These are phyloP conservation scores for Cryptocheilus praepositus DNA, from an alignment of 2,888 invertebrate species.

Conservation along the genomic window DNA sequence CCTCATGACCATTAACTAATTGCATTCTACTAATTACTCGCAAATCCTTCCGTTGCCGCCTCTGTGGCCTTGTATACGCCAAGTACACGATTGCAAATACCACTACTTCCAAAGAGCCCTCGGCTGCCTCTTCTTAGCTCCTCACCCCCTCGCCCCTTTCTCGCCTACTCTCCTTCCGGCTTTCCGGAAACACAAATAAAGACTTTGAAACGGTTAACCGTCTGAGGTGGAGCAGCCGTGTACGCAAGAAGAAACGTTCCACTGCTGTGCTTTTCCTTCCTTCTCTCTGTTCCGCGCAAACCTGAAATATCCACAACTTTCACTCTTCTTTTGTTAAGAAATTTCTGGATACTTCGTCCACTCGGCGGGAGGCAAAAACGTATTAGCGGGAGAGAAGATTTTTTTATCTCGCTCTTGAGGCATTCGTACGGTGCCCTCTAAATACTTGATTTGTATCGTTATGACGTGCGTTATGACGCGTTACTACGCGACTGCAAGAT, in stretches of 20 bases:
- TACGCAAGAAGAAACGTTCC: conserved; percentile 39
- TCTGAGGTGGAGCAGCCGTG: conserved; percentile 30
- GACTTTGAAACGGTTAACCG: conserved; percentile 46
- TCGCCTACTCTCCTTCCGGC: conserved; percentile 10
- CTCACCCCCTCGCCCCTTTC: neutral
- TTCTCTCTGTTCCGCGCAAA: conserved; percentile 7
- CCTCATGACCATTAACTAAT: conserved; percentile 61
- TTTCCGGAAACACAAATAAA: conserved; percentile 54
- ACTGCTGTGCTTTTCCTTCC: conserved; percentile 34
- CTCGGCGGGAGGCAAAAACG: neutral
- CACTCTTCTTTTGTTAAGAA: neutral
- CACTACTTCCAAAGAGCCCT: conserved; percentile 48
- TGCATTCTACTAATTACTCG: conserved; percentile 60
- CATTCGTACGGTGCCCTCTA: too few species aligned
- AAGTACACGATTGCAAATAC: conserved; percentile 57
- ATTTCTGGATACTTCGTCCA: too few species aligned
- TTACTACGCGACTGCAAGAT: too few species aligned
- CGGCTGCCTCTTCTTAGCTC: conserved; percentile 35
- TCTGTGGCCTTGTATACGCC: conserved; percentile 44
- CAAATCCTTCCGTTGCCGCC: conserved; percentile 53
- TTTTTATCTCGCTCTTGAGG: too few species aligned
- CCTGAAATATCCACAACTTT: conserved; percentile 32
- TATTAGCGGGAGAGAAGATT: too few species aligned
- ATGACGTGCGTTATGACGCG: too few species aligned
- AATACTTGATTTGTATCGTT: too few species aligned